Base-by-base conservation (phyloP, 2,797 vertebrate species). In the Acanthurus tractus region DNA sequence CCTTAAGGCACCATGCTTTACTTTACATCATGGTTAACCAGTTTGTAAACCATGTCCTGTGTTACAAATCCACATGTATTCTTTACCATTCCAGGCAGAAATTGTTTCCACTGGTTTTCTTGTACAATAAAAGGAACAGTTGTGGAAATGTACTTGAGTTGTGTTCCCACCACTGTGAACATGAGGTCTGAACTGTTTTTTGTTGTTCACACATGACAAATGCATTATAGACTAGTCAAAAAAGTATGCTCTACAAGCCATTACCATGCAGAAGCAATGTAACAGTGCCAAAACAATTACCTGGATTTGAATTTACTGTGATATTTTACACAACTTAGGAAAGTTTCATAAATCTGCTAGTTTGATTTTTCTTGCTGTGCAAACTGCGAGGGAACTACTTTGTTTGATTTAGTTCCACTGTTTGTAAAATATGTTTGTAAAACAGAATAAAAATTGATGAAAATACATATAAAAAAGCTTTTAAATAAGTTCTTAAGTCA, bases 1-100 rank as follows among this genome's bases (percentile, higher is more conserved):
- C 38, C 50, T 77, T 58, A 25, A 65, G n/a, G 12, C 23, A 54
- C 14, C 14, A 2, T 44, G 15, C 40, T 64, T 67, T 54, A 52
- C 29, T 34, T 38, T 36, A 67, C 15, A 23, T 59, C 15, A 53
- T 11, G 3, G 10, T 18, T n/a, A 54, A 5, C 4, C 34, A 53
- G 1, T 71, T 44, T 49, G 15, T 1, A 66, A 40, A 54, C 14
- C 11, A 8, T 18, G 18, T 22, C 13, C 22, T 25, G 38, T 12
- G 23, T 23, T 13, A 18, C 4, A 22, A 58, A 40, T 74, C 6
- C 23, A 44, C 44, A 44, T 20, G 9, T 17, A 2, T 45, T 20
- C 25, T 59, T 42, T 40, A 22, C 15, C 5, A 34, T n/a, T 54
- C 0, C 12, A 36, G 23, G 18, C 44, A 4, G 38, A 64, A 6